Percentiles rank a stretch among this genome's conserved stretches.
Evolutionary conservation across 2,797 vertebrate genomes (phyloP).

Genomic region (Pseudocheirus occidentalis): DNA sequence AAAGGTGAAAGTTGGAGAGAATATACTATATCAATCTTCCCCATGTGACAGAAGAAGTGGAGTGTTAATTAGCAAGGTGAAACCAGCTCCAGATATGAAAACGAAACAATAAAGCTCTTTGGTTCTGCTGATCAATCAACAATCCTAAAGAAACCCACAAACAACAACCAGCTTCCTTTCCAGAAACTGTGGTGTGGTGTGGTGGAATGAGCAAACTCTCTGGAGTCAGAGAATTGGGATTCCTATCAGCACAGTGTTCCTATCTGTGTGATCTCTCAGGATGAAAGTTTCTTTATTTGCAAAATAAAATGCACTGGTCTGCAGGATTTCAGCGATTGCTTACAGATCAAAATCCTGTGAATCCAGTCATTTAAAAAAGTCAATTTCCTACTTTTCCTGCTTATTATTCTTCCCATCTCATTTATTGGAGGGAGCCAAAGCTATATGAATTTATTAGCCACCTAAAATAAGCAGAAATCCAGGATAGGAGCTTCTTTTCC

Average conservation of each 20-base stretch:
- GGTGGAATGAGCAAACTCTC: neutral
- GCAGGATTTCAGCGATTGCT: neutral
- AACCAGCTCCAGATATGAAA: constrained; percentile 33
- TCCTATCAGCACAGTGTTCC: neutral
- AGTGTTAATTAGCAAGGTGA: neutral
- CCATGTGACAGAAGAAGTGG: neutral
- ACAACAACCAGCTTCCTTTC: neutral
- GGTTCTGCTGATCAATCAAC: neutral
- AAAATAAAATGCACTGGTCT: neutral
- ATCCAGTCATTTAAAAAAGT: neutral
- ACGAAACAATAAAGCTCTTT: neutral
- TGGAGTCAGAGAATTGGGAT: neutral
- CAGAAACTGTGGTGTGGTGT: neutral
- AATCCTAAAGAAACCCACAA: neutral
- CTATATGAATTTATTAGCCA: neutral
- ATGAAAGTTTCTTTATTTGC: neutral
- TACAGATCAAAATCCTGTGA: neutral
- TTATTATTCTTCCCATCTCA: neutral
- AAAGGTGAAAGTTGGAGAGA: neutral
- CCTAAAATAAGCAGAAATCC: neutral
- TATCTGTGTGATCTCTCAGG: neutral
- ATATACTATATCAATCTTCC: neutral
- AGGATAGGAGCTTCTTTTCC: too few species aligned
- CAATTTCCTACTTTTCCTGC: neutral
- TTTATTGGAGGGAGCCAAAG: neutral